phyloP scores from a whole-genome alignment of 2,888 invertebrate species.

The Chorisops tibialis region DNA sequence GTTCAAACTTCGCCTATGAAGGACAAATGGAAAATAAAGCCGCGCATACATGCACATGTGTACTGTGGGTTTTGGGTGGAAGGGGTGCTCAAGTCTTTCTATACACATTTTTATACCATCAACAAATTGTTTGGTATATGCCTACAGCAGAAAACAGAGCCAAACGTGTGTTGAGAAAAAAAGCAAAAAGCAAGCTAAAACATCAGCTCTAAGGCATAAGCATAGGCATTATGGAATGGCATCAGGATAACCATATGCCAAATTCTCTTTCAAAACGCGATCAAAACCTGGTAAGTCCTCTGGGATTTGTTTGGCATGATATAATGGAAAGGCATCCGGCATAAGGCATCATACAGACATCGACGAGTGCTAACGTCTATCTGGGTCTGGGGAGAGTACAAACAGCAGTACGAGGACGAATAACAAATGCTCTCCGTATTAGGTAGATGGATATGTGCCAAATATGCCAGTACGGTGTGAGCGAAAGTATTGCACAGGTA shows the following conservation, averaged over 20 bases:
- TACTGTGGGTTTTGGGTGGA: too few relatives aligned
- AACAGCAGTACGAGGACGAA: too few relatives aligned
- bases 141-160: too few relatives aligned
- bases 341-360: constrained; percentile 6
- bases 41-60: too few relatives aligned
- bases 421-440: too few relatives aligned
- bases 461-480: background rate
- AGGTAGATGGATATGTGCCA: constrained; percentile 12
- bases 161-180: too few relatives aligned
- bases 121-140: too few relatives aligned
- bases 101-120: too few relatives aligned
- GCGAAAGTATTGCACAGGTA: background rate
- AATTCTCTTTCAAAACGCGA: constrained; percentile 29
- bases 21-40: constrained; percentile 3
- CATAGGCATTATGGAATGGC: background rate
- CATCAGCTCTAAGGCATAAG: constrained; percentile 8
- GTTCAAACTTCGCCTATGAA: background rate
- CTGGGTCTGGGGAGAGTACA: background rate
- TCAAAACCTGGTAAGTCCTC: constrained; percentile 27
- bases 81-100: too few relatives aligned
- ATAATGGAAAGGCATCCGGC: background rate
- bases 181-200: constrained; percentile 8
- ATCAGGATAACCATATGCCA: constrained; percentile 30
- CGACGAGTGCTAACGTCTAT: constrained; percentile 18
- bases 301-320: constrained; percentile 29